Conservation (phyloP, 37 sponge, comb jelly and placozoan species). For the Beroe ovata region DNA sequence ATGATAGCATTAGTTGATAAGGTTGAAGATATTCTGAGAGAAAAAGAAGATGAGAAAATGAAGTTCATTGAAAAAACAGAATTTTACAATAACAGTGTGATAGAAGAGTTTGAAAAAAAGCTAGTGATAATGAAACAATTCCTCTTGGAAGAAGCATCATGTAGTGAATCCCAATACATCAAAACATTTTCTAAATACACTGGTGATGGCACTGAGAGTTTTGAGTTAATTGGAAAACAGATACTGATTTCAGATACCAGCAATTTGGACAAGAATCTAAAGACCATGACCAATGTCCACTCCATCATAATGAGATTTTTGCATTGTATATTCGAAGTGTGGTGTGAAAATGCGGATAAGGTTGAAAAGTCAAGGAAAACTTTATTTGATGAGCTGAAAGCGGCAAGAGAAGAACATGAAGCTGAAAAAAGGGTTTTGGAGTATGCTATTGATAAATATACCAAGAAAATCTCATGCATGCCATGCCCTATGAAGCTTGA, state of each 20-base stretch:
- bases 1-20: background rate
- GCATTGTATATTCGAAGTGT: background rate
- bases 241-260: background rate
- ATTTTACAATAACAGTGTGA: background rate
- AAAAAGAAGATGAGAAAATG: background rate
- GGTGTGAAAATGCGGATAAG: background rate
- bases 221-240: background rate
- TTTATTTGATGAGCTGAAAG: background rate
- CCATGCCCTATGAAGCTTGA: background rate
- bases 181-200: slow-evolving; percentile 43
- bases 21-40: background rate
- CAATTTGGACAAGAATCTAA: background rate
- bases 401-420: background rate
- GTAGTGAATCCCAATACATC: slow-evolving; percentile 12
- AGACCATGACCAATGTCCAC: background rate
- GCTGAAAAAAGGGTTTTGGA: background rate
- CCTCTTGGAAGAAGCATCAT: slow-evolving; percentile 25
- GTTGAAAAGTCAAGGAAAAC: background rate
- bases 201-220: slow-evolving; percentile 19
- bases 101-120: slow-evolving; percentile 24
- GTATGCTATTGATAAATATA: background rate
- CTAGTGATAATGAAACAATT: background rate
- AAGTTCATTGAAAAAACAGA: background rate
- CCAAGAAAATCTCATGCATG: background rate
- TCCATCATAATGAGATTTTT: slow-evolving; percentile 17